A percentile compares a stretch with the other conserved stretches of the same genome.
Evolutionary conservation across 2,888 invertebrate genomes (phyloP).

Genomic region (Hybos culiciformis): DNA sequence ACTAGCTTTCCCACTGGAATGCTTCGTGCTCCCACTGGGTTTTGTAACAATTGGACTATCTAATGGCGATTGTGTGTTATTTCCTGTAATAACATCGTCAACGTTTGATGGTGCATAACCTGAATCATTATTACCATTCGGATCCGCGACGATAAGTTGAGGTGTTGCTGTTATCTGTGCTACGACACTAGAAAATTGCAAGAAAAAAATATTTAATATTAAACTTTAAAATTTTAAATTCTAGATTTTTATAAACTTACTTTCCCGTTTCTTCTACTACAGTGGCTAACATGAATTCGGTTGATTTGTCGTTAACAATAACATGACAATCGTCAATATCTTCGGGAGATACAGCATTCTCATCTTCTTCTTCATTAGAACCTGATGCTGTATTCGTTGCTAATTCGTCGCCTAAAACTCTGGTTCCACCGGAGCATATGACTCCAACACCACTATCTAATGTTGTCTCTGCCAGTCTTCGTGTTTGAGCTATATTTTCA

Average conservation of each 20-base stretch:
- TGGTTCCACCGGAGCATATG: conserved; percentile 33
- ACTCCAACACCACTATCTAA: conserved; percentile 36
- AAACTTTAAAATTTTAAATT: not conserved
- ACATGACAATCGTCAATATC: conserved; percentile 65
- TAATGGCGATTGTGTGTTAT: conserved; percentile 41
- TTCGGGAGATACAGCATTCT: conserved; percentile 47
- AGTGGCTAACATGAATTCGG: conserved; percentile 80
- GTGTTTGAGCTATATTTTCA: conserved; percentile 75
- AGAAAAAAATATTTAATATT: not conserved
- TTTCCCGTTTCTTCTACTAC: conserved; percentile 68
- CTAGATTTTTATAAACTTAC: conserved; percentile 43
- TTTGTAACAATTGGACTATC: conserved; percentile 37
- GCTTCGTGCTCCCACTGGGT: conserved; percentile 31
- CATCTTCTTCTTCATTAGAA: conserved; percentile 74
- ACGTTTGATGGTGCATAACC: conserved; percentile 60
- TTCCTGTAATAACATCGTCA: conserved; percentile 41
- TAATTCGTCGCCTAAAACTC: conserved; percentile 53
- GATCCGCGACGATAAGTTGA: conserved; percentile 43
- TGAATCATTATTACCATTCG: conserved; percentile 73
- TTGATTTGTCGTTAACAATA: conserved; percentile 80
- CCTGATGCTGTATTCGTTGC: conserved; percentile 84
- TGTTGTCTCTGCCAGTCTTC: conserved; percentile 67
- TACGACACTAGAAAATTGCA: conserved; percentile 39
- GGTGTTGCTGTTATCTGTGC: conserved; percentile 42
- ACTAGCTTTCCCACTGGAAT: conserved; percentile 27